phyloP scores from a whole-genome alignment of 2,888 invertebrate species.

The Lasioglossum vierecki region DNA sequence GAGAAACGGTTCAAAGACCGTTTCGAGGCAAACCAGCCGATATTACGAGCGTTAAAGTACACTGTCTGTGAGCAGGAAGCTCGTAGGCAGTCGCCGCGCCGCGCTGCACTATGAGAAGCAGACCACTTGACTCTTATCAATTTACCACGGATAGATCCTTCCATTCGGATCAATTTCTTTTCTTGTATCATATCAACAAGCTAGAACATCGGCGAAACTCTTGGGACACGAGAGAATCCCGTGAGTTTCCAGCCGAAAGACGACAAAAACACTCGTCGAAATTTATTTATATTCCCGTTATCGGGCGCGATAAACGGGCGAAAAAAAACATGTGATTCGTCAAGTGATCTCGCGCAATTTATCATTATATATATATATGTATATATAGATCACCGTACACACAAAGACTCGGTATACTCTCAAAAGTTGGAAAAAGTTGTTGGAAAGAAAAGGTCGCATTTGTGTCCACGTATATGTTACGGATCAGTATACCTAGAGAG shows the following conservation, averaged over 20 bases:
- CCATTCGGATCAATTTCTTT: not conserved
- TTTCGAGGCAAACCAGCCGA: not conserved
- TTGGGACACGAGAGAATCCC: conserved; percentile 32
- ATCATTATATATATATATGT: conserved; percentile 53
- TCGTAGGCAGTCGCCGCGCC: conserved; percentile 64
- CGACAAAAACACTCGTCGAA: not conserved
- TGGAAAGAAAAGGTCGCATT: conserved; percentile 58
- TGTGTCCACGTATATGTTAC: conserved; percentile 57
- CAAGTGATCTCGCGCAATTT: conserved; percentile 80
- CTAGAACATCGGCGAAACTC: conserved; percentile 31
- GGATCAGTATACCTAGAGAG: conserved; percentile 61
- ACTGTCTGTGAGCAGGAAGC: conserved; percentile 33
- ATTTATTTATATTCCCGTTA: not conserved
- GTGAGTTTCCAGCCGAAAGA: conserved; percentile 31
- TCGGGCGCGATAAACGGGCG: conserved; percentile 1
- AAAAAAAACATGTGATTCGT: conserved; percentile 48
- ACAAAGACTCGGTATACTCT: conserved; percentile 61
- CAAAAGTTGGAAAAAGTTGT: conserved; percentile 37
- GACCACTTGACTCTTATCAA: conserved; percentile 61
- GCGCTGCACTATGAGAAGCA: conserved; percentile 60
- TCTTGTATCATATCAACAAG: not conserved
- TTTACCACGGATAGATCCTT: not conserved
- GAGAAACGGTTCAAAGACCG: not conserved
- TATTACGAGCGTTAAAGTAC: not conserved
- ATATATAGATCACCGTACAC: conserved; percentile 60